phyloP scores from a whole-genome alignment of 2,888 invertebrate species.

The Lordiphosa andalusiaca region DNA sequence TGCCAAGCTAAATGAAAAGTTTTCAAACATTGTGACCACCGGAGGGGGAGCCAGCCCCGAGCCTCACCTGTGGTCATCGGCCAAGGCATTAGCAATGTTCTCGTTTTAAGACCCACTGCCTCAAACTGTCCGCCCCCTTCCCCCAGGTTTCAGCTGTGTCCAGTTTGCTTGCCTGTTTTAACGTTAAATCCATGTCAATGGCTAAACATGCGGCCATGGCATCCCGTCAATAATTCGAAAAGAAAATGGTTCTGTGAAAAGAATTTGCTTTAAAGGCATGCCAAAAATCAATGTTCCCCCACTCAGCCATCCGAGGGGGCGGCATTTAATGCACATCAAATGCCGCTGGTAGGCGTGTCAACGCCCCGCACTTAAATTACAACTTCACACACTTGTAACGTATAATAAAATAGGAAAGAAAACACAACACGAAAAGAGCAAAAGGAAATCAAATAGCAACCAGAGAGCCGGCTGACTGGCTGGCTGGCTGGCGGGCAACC shows the following conservation, averaged over 20 bases:
- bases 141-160: conserved; percentile 27
- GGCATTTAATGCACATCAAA: conserved; percentile 62
- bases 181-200: conserved; percentile 37
- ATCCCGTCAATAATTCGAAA: conserved; percentile 4
- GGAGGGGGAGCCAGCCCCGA: too few relatives aligned
- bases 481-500: conserved; percentile 27
- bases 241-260: conserved; percentile 34
- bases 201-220: conserved; percentile 24
- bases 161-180: conserved; percentile 12
- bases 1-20: too few relatives aligned
- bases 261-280: conserved; percentile 60
- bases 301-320: conserved; percentile 32
- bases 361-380: conserved; percentile 69
- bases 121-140: too few relatives aligned
- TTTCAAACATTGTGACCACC: too few relatives aligned
- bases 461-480: conserved; percentile 16
- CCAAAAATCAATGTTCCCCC: conserved; percentile 55
- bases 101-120: too few relatives aligned
- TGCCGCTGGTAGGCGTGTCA: conserved; percentile 60
- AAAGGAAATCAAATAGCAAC: conserved; percentile 50
- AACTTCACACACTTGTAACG: conserved; percentile 74
- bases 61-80: too few relatives aligned
- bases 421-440: conserved; percentile 38
- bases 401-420: conserved; percentile 52
- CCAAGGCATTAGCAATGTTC: too few relatives aligned